phyloP scores from a whole-genome alignment of 2,888 invertebrate genomes.

The Meganola albula region DNA sequence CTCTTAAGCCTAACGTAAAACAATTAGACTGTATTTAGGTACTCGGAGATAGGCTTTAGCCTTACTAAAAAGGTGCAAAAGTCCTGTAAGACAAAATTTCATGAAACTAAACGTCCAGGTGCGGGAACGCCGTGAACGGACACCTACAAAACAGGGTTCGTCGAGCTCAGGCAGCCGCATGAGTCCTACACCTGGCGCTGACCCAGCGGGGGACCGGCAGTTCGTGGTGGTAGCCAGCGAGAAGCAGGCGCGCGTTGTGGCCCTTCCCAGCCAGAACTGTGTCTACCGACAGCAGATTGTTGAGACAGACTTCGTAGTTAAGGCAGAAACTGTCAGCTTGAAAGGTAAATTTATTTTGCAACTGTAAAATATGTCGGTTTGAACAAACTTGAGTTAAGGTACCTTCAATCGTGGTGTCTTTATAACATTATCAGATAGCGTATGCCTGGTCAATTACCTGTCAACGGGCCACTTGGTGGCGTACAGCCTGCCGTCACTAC shows the following conservation, averaged over 20 bases:
- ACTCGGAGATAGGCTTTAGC: too few relatives aligned
- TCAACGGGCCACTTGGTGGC: constrained; percentile 96
- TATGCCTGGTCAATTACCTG: constrained; percentile 95
- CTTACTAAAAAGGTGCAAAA: too few relatives aligned
- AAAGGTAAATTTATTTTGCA: constrained; percentile 87
- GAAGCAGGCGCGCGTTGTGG: constrained; percentile 95
- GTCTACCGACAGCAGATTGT: constrained; percentile 95
- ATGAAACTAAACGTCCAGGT: too few relatives aligned
- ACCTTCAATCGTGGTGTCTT: too few relatives aligned
- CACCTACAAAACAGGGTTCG: constrained; percentile 80
- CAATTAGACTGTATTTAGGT: too few relatives aligned
- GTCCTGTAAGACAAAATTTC: too few relatives aligned
- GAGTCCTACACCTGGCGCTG: constrained; percentile 83
- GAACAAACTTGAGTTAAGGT: too few relatives aligned
- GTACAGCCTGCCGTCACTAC: constrained; percentile 96
- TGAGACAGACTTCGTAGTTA: constrained; percentile 94
- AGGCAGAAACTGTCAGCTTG: constrained; percentile 94
- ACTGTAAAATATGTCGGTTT: too few relatives aligned
- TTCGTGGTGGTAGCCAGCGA: constrained; percentile 96
- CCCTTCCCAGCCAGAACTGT: constrained; percentile 96
- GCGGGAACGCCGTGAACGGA: constrained; percentile 66
- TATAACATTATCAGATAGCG: constrained; percentile 89
- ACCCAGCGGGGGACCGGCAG: constrained; percentile 85
- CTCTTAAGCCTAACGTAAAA: too few relatives aligned
- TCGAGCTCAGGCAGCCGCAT: constrained; percentile 81